Percentiles rank a stretch among this genome's conserved stretches.
These are phyloP conservation scores for Thunnus maccoyii DNA, from an alignment of 2,113 vertebrate species.

Conservation along the genomic window DNA sequence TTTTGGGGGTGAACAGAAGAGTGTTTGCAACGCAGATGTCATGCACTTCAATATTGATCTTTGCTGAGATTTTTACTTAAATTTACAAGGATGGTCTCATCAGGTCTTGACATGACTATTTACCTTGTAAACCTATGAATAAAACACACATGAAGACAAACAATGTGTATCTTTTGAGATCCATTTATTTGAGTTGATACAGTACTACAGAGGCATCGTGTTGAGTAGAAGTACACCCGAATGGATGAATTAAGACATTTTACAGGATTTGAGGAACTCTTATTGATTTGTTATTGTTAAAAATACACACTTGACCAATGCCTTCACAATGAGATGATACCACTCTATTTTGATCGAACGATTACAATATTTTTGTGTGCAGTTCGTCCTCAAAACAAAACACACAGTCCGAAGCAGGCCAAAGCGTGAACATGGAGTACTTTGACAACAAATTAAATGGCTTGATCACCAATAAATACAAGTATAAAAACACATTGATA, in stretches of 20 bases:
- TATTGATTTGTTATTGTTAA: conserved; percentile 44
- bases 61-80: background rate
- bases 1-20: background rate
- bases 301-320: conserved; percentile 48
- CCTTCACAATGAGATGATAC: conserved; percentile 74
- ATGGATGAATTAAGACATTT: conserved; percentile 74
- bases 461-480: conserved; percentile 99
- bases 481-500: conserved; percentile 94
- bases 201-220: conserved; percentile 81
- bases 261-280: conserved; percentile 63
- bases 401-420: conserved; percentile 61
- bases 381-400: conserved; percentile 50
- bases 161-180: conserved; percentile 73
- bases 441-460: conserved; percentile 86
- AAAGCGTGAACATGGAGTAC: conserved; percentile 67
- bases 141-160: conserved; percentile 33
- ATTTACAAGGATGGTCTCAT: conserved; percentile 5
- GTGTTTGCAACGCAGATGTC: background rate
- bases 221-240: conserved; percentile 69
- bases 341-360: conserved; percentile 51
- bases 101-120: background rate
- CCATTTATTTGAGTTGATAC: conserved; percentile 84
- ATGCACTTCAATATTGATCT: background rate
- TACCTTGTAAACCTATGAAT: background rate
- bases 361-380: conserved; percentile 45